A percentile compares a stretch with the other conserved stretches of the same genome.
Evolutionary conservation across 1,140 invertebrate species (phyloP).

Genomic region (Zaprionus ornatus): DNA sequence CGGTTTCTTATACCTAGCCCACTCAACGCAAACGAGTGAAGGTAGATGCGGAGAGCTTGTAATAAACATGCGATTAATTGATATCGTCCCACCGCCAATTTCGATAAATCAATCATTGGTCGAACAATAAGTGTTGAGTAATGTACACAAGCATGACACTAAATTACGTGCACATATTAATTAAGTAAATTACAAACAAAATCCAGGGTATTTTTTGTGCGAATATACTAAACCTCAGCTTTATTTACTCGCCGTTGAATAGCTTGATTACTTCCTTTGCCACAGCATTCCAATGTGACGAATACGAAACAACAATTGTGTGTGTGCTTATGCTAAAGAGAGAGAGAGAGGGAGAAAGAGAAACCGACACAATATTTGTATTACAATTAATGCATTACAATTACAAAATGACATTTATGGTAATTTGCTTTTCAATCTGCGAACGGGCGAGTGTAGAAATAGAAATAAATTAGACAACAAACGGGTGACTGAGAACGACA

Average conservation of each 20-base stretch:
- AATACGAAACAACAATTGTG: not conserved
- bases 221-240: not conserved
- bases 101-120: no score
- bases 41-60: not conserved
- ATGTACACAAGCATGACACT: no score
- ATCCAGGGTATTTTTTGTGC: not conserved
- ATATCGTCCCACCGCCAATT: no score
- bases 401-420: constrained; percentile 70
- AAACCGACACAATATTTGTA: constrained; percentile 28
- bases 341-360: not conserved
- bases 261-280: constrained; percentile 2
- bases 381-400: constrained; percentile 55
- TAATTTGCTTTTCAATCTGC: constrained; percentile 70
- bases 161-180: no score
- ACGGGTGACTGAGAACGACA: constrained; percentile 43
- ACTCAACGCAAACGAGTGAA: not conserved
- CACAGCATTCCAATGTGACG: not conserved
- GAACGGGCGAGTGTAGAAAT: constrained; percentile 56
- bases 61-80: no score
- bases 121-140: no score
- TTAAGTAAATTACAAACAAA: no score
- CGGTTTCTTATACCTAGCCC: not conserved
- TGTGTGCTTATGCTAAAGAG: not conserved
- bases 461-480: constrained; percentile 71
- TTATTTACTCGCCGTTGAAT: not conserved